Evolutionary conservation across 2,888 invertebrate genomes (phyloP).

Genomic region (Aplocera efformata): DNA sequence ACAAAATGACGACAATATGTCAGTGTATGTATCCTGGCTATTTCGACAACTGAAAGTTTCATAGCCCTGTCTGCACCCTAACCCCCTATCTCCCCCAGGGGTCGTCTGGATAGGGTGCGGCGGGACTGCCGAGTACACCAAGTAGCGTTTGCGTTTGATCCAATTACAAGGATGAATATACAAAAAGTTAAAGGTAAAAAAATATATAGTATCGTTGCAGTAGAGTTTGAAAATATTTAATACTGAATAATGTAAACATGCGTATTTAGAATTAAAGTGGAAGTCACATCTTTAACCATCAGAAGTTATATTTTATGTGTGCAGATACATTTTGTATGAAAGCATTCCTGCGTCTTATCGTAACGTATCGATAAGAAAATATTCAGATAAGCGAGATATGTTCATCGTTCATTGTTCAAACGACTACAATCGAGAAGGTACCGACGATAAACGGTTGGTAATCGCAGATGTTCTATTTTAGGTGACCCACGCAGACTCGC

Average conservation of each 20-base stretch:
- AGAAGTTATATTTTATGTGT: no score
- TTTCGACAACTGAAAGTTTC: conserved; percentile 57
- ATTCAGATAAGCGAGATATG: conserved; percentile 37
- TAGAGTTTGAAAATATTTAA: no score
- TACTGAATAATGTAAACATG: no score
- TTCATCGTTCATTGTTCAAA: conserved; percentile 32
- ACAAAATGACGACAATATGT: conserved; percentile 41
- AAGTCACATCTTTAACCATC: no score
- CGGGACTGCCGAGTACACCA: conserved; percentile 30
- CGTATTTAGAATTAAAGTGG: no score
- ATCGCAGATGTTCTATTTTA: conserved; percentile 44
- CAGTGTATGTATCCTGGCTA: conserved; percentile 38
- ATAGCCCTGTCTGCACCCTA: conserved; percentile 50
- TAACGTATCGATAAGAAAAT: conserved; percentile 32
- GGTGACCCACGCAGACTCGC: conserved; percentile 46
- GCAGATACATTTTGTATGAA: conserved; percentile 5
- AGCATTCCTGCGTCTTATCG: conserved; percentile 31
- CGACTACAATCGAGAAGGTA: conserved; percentile 29
- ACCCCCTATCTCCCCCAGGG: conserved; percentile 31
- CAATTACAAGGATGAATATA: conserved; percentile 18
- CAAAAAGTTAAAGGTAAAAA: conserved; percentile 4
- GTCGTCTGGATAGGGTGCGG: conserved; percentile 35
- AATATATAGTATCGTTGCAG: no score
- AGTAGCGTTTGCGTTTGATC: conserved; percentile 25
- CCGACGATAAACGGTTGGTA: conserved; percentile 21